Evolutionary conservation across 2,797 vertebrate species (phyloP).

Genomic region (Peromyscus eremicus): DNA sequence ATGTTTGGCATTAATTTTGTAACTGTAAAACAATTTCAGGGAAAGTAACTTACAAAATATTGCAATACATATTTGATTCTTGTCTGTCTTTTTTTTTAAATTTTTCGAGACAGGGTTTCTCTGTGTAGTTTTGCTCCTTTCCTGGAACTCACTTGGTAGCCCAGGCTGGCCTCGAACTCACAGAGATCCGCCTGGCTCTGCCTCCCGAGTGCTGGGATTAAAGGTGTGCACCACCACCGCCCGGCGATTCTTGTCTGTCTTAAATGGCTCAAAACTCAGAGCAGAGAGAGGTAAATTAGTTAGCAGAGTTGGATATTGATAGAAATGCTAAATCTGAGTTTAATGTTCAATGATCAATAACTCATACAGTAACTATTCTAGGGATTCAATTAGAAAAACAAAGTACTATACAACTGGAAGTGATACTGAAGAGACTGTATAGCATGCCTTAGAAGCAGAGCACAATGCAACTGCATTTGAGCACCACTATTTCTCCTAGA

Average conservation of each 20-base stretch:
- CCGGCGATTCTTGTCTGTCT: not conserved
- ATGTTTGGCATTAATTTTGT: slow-evolving; percentile 29
- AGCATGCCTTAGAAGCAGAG: not conserved
- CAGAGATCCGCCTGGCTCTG: too few species aligned
- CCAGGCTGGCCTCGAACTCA: too few species aligned
- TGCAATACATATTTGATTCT: not conserved
- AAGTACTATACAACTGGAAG: not conserved
- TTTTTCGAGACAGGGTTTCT: too few species aligned
- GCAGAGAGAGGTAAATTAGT: not conserved
- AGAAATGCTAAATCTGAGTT: slow-evolving; percentile 23
- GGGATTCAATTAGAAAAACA: slow-evolving; percentile 13
- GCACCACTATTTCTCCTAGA: not conserved
- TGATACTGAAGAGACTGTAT: not conserved
- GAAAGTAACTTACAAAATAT: slow-evolving; percentile 50
- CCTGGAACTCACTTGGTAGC: too few species aligned
- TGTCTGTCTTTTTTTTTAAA: not conserved
- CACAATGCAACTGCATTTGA: not conserved
- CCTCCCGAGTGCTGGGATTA: too few species aligned
- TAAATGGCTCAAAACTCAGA: slow-evolving; percentile 7
- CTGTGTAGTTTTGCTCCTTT: too few species aligned
- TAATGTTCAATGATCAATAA: slow-evolving; percentile 10
- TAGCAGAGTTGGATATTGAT: not conserved
- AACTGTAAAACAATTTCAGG: not conserved
- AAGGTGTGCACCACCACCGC: too few species aligned
- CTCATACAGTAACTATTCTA: not conserved